A percentile compares a stretch with the other conserved stretches of the same genome.
Conservation (phyloP, 37 sponge, comb jelly and placozoan species). For the Oopsacas minuta region DNA sequence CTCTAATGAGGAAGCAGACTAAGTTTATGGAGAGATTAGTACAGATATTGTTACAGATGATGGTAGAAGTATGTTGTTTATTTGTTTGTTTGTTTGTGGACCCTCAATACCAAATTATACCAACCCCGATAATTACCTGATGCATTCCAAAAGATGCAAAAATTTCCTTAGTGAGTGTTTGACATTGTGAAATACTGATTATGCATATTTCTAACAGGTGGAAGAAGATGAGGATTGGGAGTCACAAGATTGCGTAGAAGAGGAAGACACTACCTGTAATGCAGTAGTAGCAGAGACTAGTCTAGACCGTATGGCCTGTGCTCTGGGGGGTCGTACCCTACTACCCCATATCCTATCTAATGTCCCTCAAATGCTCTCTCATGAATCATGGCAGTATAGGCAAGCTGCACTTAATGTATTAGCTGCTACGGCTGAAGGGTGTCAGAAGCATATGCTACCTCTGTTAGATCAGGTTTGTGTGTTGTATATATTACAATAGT, state of each 20-base stretch:
- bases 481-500: neutral
- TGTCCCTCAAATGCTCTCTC: conserved; percentile 60
- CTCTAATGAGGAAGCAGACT: conserved; percentile 78
- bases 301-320: conserved; percentile 80
- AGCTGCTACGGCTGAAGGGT: conserved; percentile 89
- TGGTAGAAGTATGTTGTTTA: conserved; percentile 1
- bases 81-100: too few relatives aligned
- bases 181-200: conserved; percentile 66
- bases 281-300: conserved; percentile 74
- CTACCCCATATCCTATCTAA: conserved; percentile 75
- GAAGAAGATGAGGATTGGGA: conserved; percentile 67
- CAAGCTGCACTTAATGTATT: conserved; percentile 90
- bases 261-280: conserved; percentile 27
- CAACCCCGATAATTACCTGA: too few relatives aligned
- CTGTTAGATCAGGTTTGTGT: conserved; percentile 39
- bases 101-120: too few relatives aligned
- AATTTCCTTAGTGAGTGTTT: conserved; percentile 80
- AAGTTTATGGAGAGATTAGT: conserved; percentile 28
- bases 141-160: too few relatives aligned
- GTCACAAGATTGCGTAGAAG: conserved; percentile 18
- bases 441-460: conserved; percentile 73
- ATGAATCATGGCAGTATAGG: conserved; percentile 76
- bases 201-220: conserved; percentile 46
- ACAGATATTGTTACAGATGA: conserved; percentile 4
- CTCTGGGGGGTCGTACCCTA: conserved; percentile 82